Evolutionary conservation across 2,797 vertebrate species (phyloP).

Genomic region (Brotula barbata): DNA sequence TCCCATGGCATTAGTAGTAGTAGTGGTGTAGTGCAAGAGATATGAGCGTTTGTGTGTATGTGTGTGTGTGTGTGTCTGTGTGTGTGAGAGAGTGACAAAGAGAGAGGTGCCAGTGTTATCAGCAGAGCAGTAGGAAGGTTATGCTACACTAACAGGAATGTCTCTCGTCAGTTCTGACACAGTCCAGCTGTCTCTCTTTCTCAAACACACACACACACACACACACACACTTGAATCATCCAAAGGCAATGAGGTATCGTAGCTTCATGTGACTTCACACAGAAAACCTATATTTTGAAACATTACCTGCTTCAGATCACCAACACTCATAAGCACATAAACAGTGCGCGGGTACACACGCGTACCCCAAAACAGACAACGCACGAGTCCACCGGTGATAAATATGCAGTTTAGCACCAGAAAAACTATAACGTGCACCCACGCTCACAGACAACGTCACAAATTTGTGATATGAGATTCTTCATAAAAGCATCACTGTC

Average conservation of each 20-base stretch:
- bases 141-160: constrained; percentile 91
- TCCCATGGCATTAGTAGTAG: constrained; percentile 57
- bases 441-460: no score
- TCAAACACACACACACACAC: constrained; percentile 2
- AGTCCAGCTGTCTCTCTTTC: constrained; percentile 85
- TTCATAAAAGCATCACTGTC: no score
- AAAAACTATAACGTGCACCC: no score
- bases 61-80: constrained; percentile 32
- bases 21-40: constrained; percentile 33
- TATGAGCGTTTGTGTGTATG: constrained; percentile 36
- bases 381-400: no score
- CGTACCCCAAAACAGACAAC: no score
- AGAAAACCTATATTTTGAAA: not conserved
- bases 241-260: not conserved
- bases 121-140: constrained; percentile 90
- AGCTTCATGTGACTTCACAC: not conserved
- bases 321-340: not conserved
- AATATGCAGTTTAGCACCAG: not conserved
- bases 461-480: no score
- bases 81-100: constrained; percentile 25
- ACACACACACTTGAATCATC: not conserved
- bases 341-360: no score
- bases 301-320: not conserved
- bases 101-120: constrained; percentile 96
- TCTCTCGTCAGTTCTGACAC: constrained; percentile 87